phyloP scores from a whole-genome alignment of 1,140 invertebrate genomes.

The Stegodyphus mimosarum region DNA sequence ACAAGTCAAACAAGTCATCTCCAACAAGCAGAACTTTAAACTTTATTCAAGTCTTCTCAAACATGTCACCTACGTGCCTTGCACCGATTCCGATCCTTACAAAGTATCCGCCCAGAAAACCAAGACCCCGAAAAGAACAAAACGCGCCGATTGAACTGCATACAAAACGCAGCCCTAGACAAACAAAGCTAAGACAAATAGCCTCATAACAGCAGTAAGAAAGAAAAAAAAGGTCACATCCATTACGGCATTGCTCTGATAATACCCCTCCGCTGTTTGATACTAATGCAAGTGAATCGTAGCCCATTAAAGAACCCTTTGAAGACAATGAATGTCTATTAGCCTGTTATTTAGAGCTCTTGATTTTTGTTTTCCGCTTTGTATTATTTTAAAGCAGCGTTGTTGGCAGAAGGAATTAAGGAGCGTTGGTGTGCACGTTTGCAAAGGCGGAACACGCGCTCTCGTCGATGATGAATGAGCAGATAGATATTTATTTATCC shows the following conservation, averaged over 20 bases:
- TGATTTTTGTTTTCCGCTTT: not conserved
- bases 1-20: too few species aligned
- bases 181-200: conserved; percentile 21
- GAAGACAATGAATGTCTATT: not conserved
- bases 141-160: not conserved
- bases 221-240: conserved; percentile 3
- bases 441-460: not conserved
- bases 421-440: conserved; percentile 1
- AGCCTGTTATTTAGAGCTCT: not conserved
- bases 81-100: not conserved
- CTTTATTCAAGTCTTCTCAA: too few species aligned
- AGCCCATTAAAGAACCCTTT: conserved; percentile 9
- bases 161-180: not conserved
- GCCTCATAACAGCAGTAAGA: not conserved
- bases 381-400: too few species aligned
- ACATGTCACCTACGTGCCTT: too few species aligned
- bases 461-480: not conserved
- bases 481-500: too few species aligned
- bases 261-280: not conserved
- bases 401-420: not conserved
- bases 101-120: not conserved
- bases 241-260: not conserved
- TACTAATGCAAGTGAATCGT: not conserved
- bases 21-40: too few species aligned
- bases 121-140: not conserved